Conservation (phyloP, 2,113 vertebrate species). For the Rhizomys pruinosus region DNA sequence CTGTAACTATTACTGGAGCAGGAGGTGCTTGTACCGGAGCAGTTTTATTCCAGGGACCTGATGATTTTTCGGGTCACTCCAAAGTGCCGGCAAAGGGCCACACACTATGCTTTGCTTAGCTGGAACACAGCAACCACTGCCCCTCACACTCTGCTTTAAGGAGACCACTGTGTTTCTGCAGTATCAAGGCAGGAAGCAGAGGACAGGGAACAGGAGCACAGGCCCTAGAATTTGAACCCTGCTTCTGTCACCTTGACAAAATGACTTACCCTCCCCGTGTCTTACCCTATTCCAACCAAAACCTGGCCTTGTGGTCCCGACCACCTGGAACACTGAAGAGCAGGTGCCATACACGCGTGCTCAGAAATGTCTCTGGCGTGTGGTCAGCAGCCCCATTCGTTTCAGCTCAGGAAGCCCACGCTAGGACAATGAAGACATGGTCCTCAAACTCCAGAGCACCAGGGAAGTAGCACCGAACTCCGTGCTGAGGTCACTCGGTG, state of each 20-base stretch:
- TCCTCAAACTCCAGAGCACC: not conserved
- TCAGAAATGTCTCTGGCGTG: not conserved
- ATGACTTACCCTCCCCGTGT: not conserved
- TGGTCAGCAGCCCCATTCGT: not conserved
- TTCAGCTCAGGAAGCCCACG: not conserved
- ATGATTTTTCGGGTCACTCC: too few species aligned
- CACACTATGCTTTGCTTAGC: not conserved
- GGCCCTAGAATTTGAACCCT: not conserved
- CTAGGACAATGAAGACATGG: not conserved
- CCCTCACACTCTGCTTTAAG: not conserved
- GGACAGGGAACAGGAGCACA: not conserved
- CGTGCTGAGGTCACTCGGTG: not conserved
- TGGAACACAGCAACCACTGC: not conserved
- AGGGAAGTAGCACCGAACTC: not conserved
- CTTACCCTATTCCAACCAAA: not conserved
- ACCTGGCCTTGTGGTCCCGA: not conserved
- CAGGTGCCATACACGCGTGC: fast-evolving
- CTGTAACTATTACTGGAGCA: too few species aligned
- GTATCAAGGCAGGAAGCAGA: not conserved
- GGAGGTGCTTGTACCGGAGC: too few species aligned
- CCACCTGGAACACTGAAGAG: not conserved
- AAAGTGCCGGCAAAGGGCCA: not conserved
- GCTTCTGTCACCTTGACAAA: not conserved
- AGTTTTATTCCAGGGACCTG: too few species aligned
- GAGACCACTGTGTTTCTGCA: not conserved